These are phyloP conservation scores for Pogona vitticeps DNA, from an alignment of 2,113 vertebrate genomes.

Conservation along the genomic window DNA sequence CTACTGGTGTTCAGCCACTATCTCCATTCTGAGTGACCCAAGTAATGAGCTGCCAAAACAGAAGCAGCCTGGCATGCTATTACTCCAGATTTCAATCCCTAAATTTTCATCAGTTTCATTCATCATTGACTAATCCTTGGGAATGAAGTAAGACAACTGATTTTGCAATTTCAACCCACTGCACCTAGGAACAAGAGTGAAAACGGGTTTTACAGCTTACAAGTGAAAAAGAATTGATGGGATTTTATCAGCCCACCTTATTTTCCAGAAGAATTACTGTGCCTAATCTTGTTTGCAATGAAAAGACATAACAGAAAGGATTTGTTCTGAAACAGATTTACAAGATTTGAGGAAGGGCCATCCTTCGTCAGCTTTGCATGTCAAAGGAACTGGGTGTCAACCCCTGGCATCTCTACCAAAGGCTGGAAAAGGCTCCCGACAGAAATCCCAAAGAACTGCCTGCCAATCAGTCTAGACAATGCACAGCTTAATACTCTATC, in stretches of 20 bases:
- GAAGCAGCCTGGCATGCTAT: too few species aligned
- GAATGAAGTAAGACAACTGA: too few species aligned
- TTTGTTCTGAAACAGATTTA: background rate
- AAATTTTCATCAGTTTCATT: too few species aligned
- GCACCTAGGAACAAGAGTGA: too few species aligned
- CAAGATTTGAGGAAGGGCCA: too few species aligned
- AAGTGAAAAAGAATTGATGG: background rate
- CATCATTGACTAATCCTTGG: too few species aligned
- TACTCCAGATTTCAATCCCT: too few species aligned
- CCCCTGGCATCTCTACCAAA: background rate
- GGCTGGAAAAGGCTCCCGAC: background rate
- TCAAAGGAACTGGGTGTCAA: background rate
- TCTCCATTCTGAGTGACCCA: too few species aligned
- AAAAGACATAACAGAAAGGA: background rate
- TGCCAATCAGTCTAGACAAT: background rate
- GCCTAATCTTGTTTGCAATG: background rate
- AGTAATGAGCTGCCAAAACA: too few species aligned
- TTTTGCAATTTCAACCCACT: too few species aligned
- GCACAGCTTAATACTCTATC: background rate
- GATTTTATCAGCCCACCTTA: accelerated
- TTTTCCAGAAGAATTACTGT: background rate
- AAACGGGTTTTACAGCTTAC: too few species aligned
- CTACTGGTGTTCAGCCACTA: too few species aligned
- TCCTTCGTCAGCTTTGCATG: background rate
- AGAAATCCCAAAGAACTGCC: background rate